phyloP scores from a whole-genome alignment of 1,140 invertebrate genomes.

The Choristoneura fumiferana region DNA sequence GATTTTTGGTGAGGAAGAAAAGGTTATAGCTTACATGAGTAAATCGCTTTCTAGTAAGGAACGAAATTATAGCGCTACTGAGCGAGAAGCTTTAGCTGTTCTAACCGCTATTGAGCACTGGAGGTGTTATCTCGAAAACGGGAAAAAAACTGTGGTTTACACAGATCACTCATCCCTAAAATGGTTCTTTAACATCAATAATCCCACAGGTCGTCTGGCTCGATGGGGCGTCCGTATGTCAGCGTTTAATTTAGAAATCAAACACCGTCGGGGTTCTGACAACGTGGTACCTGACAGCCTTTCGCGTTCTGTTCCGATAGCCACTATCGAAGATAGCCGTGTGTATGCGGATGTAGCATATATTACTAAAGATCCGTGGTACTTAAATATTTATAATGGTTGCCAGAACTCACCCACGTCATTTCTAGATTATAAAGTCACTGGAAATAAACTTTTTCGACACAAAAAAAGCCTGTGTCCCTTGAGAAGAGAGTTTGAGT shows the following conservation, averaged over 20 bases:
- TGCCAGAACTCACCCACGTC: background rate
- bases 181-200: too few relatives aligned
- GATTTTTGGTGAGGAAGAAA: background rate
- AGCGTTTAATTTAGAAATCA: background rate
- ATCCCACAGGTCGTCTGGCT: background rate
- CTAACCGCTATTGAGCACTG: background rate
- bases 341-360: too few relatives aligned
- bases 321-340: background rate
- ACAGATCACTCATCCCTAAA: background rate
- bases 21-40: too few relatives aligned
- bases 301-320: background rate
- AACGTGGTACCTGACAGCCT: background rate
- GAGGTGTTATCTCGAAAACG: background rate
- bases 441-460: background rate
- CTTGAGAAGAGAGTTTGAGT: background rate
- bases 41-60: too few relatives aligned
- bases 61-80: too few relatives aligned
- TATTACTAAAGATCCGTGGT: too few relatives aligned
- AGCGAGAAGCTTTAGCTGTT: background rate
- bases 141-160: background rate
- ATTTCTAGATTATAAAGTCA: background rate
- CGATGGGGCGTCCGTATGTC: slow-evolving; percentile 9
- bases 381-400: too few relatives aligned
- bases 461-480: background rate
- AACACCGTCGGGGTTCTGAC: too few relatives aligned